Conservation (phyloP, 1,140 invertebrate species). For the Anagrus nilaparvatae region DNA sequence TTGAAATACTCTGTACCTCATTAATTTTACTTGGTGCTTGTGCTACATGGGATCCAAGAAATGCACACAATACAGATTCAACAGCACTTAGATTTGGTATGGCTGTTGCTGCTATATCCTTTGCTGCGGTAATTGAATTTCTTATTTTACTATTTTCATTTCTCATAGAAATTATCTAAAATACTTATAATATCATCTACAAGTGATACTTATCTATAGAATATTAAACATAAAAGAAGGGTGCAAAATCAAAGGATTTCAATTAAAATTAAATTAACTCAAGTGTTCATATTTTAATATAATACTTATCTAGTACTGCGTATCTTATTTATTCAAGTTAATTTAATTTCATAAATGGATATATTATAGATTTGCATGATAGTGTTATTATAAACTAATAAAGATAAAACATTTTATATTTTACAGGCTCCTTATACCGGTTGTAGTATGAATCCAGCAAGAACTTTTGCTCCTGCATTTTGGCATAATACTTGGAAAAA, state of each 20-base stretch:
- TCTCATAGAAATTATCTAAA: not conserved
- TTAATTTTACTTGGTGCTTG: slow-evolving; percentile 52
- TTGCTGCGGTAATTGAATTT: slow-evolving; percentile 40
- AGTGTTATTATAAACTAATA: not conserved
- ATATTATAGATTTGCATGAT: not conserved
- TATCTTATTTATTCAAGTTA: not conserved
- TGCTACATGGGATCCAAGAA: slow-evolving; percentile 54
- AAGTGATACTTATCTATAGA: not conserved
- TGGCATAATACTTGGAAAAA: slow-evolving; percentile 53
- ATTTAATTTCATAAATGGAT: not conserved
- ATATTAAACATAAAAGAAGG: not conserved
- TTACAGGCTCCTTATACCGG: slow-evolving; percentile 52
- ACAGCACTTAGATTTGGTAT: slow-evolving; percentile 54
- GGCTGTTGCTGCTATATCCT: slow-evolving; percentile 48
- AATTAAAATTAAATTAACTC: not conserved
- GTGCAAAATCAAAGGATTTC: not conserved
- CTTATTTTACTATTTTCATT: not conserved
- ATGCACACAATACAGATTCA: slow-evolving; percentile 45
- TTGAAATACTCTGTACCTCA: slow-evolving; percentile 50
- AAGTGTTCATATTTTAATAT: no score
- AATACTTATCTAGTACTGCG: no score
- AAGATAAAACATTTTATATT: slow-evolving; percentile 1
- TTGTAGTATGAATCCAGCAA: slow-evolving; percentile 71
- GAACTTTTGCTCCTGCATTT: slow-evolving; percentile 64
- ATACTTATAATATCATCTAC: not conserved